Conservation (phyloP, 1,140 invertebrate species). For the Euwallacea fornicatus region DNA sequence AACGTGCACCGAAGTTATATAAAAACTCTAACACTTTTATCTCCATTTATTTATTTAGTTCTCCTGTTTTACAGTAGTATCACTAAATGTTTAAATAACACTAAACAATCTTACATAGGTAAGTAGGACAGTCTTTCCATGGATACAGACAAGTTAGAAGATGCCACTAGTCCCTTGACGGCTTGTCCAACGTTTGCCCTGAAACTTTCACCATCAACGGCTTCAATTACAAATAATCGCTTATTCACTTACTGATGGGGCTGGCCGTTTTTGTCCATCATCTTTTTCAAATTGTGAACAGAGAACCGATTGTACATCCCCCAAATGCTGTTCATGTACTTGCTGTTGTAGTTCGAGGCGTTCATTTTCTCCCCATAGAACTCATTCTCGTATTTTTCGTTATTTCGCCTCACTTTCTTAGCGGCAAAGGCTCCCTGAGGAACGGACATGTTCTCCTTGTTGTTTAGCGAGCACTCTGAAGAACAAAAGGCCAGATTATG, state of each 20-base stretch:
- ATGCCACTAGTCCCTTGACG: conserved; percentile 19
- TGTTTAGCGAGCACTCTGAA: neutral
- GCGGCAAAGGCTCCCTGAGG: conserved; percentile 61
- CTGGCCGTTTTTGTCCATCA: conserved; percentile 60
- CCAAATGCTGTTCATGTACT: conserved; percentile 89
- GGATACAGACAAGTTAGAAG: conserved; percentile 19
- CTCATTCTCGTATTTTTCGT: conserved; percentile 51
- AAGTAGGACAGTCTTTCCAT: conserved; percentile 28
- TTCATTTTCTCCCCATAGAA: conserved; percentile 49
- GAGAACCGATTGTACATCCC: conserved; percentile 84
- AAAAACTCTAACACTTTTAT: no score
- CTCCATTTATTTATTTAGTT: no score
- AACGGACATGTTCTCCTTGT: conserved; percentile 55
- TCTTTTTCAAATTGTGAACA: conserved; percentile 81
- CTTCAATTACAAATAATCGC: neutral
- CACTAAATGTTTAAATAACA: no score
- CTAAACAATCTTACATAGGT: neutral
- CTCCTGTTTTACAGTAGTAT: no score
- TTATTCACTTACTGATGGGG: conserved; percentile 18
- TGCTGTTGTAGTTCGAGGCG: conserved; percentile 79
- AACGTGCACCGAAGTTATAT: no score
- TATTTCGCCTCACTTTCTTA: conserved; percentile 58
- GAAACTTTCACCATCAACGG: neutral
- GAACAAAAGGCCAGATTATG: neutral
- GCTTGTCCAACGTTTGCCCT: conserved; percentile 21